phyloP scores from a whole-genome alignment of 1,140 invertebrate genomes.

The Drepana arcuata region DNA sequence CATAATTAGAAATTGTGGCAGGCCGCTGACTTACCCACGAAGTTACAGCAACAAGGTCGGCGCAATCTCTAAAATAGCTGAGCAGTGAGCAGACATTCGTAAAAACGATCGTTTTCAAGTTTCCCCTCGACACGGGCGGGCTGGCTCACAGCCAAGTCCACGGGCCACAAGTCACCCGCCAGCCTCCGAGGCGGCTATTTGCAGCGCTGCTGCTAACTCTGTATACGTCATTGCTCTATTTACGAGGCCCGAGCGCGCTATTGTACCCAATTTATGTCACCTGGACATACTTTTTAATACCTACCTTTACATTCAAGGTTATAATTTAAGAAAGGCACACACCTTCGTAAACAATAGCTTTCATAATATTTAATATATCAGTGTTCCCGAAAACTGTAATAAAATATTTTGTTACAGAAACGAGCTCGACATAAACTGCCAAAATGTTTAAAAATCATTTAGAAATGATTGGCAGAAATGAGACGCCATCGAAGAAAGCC shows the following conservation, averaged over 20 bases:
- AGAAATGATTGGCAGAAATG: conserved; percentile 93
- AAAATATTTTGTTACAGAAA: conserved; percentile 74
- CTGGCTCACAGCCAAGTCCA: conserved; percentile 52
- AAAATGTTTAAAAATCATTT: conserved; percentile 92
- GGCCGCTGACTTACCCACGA: conserved; percentile 32
- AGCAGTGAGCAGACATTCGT: conserved; percentile 57
- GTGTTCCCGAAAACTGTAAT: too few relatives aligned
- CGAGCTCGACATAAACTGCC: conserved; percentile 79
- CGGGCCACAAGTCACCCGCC: conserved; percentile 47
- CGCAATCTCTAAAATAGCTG: conserved; percentile 53
- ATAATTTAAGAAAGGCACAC: too few relatives aligned
- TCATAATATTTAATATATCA: too few relatives aligned
- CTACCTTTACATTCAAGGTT: conserved; percentile 22
- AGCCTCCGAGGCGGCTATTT: conserved; percentile 58
- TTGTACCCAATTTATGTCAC: conserved; percentile 61
- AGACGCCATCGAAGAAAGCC: conserved; percentile 91
- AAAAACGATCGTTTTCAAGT: conserved; percentile 60
- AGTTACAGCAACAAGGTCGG: conserved; percentile 55
- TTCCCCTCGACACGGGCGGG: conserved; percentile 33
- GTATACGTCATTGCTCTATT: conserved; percentile 63
- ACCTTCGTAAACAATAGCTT: too few relatives aligned
- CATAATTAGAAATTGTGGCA: conserved; percentile 40
- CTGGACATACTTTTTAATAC: conserved; percentile 26
- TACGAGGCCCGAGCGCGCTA: conserved; percentile 41
- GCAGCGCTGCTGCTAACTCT: conserved; percentile 44